Percentiles rank a stretch among this genome's conserved stretches.
phyloP scores from a whole-genome alignment of 1,140 invertebrate species.

The Platyscapa corneri region DNA sequence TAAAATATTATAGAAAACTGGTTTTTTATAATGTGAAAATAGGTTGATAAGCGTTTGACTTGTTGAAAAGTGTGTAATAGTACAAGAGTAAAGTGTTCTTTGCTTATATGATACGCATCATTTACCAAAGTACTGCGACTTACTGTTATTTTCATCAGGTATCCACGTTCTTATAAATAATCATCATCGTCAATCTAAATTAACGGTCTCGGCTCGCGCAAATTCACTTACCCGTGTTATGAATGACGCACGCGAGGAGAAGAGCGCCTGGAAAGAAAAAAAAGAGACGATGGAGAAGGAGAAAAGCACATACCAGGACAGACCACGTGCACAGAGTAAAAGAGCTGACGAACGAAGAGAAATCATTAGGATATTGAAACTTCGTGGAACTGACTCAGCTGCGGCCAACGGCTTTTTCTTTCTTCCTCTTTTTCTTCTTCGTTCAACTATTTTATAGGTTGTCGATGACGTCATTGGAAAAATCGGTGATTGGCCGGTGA shows the following conservation, averaged over 20 bases:
- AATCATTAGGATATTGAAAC: conserved; percentile 42
- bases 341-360: conserved; percentile 22
- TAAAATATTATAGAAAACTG: no score
- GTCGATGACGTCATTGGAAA: conserved; percentile 28
- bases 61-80: not conserved
- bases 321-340: not conserved
- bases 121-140: not conserved
- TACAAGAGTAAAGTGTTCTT: no score
- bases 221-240: conserved; percentile 37
- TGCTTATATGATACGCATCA: not conserved
- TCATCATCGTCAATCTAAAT: conserved; percentile 36
- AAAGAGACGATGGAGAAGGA: not conserved
- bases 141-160: conserved; percentile 52
- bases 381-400: conserved; percentile 26
- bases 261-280: not conserved
- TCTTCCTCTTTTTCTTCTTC: not conserved
- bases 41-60: conserved; percentile 40
- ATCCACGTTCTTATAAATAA: not conserved
- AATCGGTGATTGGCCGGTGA: conserved; percentile 10
- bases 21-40: conserved; percentile 6
- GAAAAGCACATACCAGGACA: conserved; percentile 35
- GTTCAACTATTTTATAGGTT: conserved; percentile 27
- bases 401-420: not conserved
- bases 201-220: conserved; percentile 46
- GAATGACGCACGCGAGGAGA: not conserved